phyloP scores from a whole-genome alignment of 2,888 invertebrate species.

The Lobophora halterata region DNA sequence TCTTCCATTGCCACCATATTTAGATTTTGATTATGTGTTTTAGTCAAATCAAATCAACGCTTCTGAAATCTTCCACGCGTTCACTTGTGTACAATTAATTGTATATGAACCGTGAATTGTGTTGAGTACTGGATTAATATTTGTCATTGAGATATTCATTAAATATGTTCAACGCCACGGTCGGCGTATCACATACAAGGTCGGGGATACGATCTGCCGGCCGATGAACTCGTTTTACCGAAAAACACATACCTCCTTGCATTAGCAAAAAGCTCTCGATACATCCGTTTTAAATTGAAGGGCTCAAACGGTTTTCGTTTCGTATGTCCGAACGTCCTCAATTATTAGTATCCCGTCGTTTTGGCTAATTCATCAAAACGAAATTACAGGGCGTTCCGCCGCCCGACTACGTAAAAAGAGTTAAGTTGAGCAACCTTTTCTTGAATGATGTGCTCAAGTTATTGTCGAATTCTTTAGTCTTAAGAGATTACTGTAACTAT shows the following conservation, averaged over 20 bases:
- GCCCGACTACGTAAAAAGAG: slow-evolving; percentile 41
- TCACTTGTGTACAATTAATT: too few species aligned
- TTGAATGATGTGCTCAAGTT: slow-evolving; percentile 25
- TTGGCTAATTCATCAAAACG: slow-evolving; percentile 65
- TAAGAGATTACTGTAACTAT: too few species aligned
- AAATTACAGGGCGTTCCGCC: slow-evolving; percentile 61
- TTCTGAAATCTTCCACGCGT: too few species aligned
- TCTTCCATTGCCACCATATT: slow-evolving; percentile 11
- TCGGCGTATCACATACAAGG: slow-evolving; percentile 38
- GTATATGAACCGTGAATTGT: slow-evolving; percentile 17
- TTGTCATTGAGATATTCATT: slow-evolving; percentile 12
- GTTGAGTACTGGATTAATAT: too few species aligned
- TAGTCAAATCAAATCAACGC: too few species aligned
- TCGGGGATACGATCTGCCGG: slow-evolving; percentile 38
- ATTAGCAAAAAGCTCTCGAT: slow-evolving; percentile 50
- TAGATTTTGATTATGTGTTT: too few species aligned
- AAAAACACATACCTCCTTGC: slow-evolving; percentile 44
- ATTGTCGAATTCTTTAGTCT: too few species aligned
- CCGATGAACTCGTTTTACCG: slow-evolving; percentile 46
- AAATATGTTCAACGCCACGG: slow-evolving; percentile 18
- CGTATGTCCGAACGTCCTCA: slow-evolving; percentile 42
- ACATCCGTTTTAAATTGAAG: slow-evolving; percentile 57
- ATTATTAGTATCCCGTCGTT: slow-evolving; percentile 58
- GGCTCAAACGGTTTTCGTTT: slow-evolving; percentile 42
- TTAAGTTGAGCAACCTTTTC: slow-evolving; percentile 26